Percentiles rank a stretch among this genome's conserved stretches.
Evolutionary conservation across 2,113 vertebrate genomes (phyloP).

Genomic region (Empidonax alnorum): DNA sequence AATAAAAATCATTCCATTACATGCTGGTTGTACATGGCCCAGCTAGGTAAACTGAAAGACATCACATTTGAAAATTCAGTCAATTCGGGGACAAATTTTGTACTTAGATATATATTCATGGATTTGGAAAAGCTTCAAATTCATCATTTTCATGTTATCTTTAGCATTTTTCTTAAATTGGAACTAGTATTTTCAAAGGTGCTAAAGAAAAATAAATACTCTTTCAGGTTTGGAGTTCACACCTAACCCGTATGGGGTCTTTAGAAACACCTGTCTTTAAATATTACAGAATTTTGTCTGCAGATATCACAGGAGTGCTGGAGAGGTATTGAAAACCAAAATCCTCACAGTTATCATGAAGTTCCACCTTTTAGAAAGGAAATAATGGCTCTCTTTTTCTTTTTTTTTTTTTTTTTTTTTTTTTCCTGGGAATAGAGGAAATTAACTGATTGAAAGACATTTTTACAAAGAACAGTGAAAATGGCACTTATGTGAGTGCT

Average conservation of each 20-base stretch:
- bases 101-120: background rate
- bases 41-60: background rate
- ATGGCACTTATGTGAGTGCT: background rate
- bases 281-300: background rate
- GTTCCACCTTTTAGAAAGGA: background rate
- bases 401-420: background rate
- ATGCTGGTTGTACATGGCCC: background rate
- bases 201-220: background rate
- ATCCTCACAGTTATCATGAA: background rate
- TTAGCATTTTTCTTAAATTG: background rate
- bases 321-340: background rate
- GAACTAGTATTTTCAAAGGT: background rate
- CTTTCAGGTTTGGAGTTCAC: background rate
- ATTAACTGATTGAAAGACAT: background rate
- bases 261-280: background rate
- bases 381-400: background rate
- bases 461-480: background rate
- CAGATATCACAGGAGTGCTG: background rate
- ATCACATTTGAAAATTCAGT: background rate
- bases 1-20: background rate
- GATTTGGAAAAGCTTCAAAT: background rate
- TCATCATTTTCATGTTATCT: background rate
- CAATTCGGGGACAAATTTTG: background rate
- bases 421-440: background rate
- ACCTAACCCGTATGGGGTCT: background rate